These are phyloP conservation scores for Timema cristinae DNA, from an alignment of 2,888 invertebrate genomes.

Conservation along the genomic window DNA sequence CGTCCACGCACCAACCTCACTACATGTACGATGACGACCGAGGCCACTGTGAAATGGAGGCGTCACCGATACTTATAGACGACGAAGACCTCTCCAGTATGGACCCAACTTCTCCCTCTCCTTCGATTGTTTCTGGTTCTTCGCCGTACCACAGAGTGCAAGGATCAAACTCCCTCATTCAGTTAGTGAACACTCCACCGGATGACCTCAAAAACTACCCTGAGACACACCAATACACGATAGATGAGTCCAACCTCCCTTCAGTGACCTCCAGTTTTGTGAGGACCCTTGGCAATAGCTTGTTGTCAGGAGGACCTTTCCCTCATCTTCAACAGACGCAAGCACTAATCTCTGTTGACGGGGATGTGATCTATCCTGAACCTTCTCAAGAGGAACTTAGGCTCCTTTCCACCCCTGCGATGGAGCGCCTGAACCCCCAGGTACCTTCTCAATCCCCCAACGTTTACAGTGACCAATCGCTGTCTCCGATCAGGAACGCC, in stretches of 20 bases:
- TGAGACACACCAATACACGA: too few species aligned
- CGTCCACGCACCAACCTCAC: not conserved
- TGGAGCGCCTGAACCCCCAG: not conserved
- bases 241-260: too few species aligned
- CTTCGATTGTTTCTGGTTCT: not conserved
- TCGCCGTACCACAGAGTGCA: not conserved
- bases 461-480: slow-evolving; percentile 26
- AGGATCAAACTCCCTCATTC: not conserved
- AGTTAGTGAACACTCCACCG: not conserved
- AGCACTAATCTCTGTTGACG: not conserved
- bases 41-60: slow-evolving; percentile 41
- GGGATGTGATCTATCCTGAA: not conserved
- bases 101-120: slow-evolving; percentile 38
- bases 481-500: slow-evolving; percentile 11
- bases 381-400: not conserved
- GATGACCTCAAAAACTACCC: not conserved
- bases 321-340: not conserved
- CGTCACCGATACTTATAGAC: slow-evolving; percentile 39
- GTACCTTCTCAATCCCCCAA: slow-evolving; percentile 24
- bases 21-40: slow-evolving; percentile 38
- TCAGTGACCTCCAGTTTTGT: too few species aligned
- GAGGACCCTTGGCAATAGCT: too few species aligned
- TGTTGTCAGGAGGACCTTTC: too few species aligned
- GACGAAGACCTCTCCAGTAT: slow-evolving; percentile 37
- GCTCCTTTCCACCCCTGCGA: not conserved